These are phyloP conservation scores for Centropyge bicolor DNA, from an alignment of 2,797 vertebrate genomes.

Conservation along the genomic window DNA sequence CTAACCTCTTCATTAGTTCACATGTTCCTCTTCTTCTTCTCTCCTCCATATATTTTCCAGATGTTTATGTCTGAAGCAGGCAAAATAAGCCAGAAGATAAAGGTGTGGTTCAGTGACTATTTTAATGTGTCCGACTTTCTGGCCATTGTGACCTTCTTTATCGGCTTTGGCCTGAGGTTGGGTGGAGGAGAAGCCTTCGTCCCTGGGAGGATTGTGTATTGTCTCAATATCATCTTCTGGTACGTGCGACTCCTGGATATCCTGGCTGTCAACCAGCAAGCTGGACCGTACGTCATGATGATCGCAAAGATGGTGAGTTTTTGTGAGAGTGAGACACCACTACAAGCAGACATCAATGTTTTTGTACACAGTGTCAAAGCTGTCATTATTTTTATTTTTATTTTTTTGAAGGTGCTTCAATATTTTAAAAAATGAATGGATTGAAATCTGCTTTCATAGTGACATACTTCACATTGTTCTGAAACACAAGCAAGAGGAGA, in stretches of 20 bases:
- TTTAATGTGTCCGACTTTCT: conserved; percentile 97
- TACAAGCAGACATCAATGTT: background rate
- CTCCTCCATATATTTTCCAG: conserved; percentile 73
- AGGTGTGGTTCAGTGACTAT: conserved; percentile 98
- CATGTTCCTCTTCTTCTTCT: background rate
- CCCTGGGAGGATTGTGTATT: conserved; percentile 94
- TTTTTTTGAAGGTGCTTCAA: background rate
- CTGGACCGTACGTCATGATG: conserved; percentile 99
- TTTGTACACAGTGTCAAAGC: background rate
- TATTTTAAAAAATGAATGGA: background rate
- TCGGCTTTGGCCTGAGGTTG: conserved; percentile 95
- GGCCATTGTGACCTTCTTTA: conserved; percentile 95
- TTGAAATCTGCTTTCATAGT: background rate
- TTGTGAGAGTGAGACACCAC: background rate
- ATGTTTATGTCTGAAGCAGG: conserved; percentile 99
- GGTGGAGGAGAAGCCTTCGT: conserved; percentile 85
- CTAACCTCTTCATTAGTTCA: background rate
- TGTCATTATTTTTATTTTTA: too few relatives aligned
- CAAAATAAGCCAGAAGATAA: conserved; percentile 97
- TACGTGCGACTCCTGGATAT: conserved; percentile 98
- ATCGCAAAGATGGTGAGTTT: conserved; percentile 98
- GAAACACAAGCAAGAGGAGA: background rate
- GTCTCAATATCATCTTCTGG: conserved; percentile 99
- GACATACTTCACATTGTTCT: background rate
- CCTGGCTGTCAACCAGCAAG: conserved; percentile 98